These are phyloP conservation scores for Iguana delicatissima DNA, from an alignment of 2,797 vertebrate genomes.

Conservation along the genomic window DNA sequence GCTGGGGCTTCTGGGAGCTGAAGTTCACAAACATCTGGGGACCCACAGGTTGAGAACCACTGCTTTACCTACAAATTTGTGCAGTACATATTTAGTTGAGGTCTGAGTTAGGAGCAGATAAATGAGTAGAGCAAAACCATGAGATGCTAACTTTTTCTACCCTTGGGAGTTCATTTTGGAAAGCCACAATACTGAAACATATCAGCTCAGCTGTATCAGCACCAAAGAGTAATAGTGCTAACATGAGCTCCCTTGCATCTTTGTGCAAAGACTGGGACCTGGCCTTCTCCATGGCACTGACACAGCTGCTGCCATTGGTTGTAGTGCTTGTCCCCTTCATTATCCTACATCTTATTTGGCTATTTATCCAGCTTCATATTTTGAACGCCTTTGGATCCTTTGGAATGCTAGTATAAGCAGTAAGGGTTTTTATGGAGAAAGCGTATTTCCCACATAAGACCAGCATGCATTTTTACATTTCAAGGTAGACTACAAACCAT, in stretches of 20 bases:
- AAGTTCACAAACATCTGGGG: too few relatives aligned
- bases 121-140: conserved; percentile 3
- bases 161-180: background rate
- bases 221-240: background rate
- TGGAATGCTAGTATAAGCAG: background rate
- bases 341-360: background rate
- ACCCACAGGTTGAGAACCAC: too few relatives aligned
- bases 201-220: background rate
- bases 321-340: background rate
- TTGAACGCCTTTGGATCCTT: background rate
- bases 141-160: conserved; percentile 9
- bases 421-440: background rate
- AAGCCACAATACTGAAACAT: background rate
- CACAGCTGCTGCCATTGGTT: background rate
- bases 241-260: background rate
- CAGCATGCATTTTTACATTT: background rate
- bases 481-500: background rate
- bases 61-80: conserved; percentile 23
- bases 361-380: background rate
- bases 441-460: background rate
- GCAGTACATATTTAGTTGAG: conserved; percentile 27
- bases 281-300: background rate
- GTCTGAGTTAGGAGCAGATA: conserved; percentile 48
- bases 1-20: too few relatives aligned
- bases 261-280: background rate